Evolutionary conservation across 2,113 vertebrate species (phyloP), one percentile per base, ranked within the genome.

Genomic region (Oreochromis aureus): DNA sequence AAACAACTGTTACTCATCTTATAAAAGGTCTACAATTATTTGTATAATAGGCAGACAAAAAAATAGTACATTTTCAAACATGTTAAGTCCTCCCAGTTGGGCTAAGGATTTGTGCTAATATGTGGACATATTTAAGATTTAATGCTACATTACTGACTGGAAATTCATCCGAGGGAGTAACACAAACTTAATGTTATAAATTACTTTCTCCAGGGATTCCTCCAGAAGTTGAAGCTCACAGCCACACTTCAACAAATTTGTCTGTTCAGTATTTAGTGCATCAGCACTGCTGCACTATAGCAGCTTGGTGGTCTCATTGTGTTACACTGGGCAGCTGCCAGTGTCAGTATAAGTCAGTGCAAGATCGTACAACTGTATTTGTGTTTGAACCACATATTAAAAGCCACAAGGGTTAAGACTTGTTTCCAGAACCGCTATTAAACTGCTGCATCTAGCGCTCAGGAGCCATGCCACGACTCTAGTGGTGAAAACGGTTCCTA

Each of bases 311-410:
- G 87, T 89, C 85, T 86, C 54, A 13, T 34, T 58, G 61, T 56
- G 85, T 91, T 90, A 48, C 84, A 93, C 80, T 85, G 90, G 82
- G 82, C 82, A 85, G 82, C 86, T 80, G 82, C 84, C 86, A 86
- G 58, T 61, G 48, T 82, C 83, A 83, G 55, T 86, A 30, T 80
- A 82, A 89, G 66, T 84, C 76, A 22, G 54, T 44, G 86, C 73
- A 54, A 85, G 84, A 83, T 81, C 81, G 76, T 84, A 87, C 89
- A 89, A 89, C 83, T 89, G 53, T 24, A 85, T 86, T 89, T 87
- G 79, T 86, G 58, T 83, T 85, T 71, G 48, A 80, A 80, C 89
- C 89, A 36, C 92, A 88, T 82, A 88, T 92, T 91, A 91, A 93
- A 91, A 84, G 56, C 87, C 85, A 85, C 88, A 89, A 76, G 41